These are phyloP conservation scores for Brachionus calyciflorus DNA, from an alignment of 1,140 invertebrate genomes.

Conservation along the genomic window DNA sequence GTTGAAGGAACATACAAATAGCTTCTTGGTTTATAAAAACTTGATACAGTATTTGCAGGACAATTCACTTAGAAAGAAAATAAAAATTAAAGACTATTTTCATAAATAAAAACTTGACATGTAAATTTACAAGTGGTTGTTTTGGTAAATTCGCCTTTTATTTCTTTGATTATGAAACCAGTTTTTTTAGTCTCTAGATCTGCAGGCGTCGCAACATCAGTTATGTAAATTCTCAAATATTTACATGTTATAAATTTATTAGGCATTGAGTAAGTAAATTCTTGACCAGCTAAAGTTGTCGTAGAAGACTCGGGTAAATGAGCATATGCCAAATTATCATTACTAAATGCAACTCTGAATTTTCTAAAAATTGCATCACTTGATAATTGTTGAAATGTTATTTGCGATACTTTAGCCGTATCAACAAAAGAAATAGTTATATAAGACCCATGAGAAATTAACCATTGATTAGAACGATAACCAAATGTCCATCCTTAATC, in stretches of 20 bases:
- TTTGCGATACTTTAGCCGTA: neutral
- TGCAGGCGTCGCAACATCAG: neutral
- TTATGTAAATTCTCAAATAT: slow-evolving; percentile 39
- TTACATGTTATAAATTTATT: neutral
- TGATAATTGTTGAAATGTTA: neutral
- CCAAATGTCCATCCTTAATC: slow-evolving; percentile 21
- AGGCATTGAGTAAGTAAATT: neutral
- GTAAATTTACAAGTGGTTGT: neutral
- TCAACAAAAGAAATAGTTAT: slow-evolving; percentile 20
- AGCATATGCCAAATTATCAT: slow-evolving; percentile 18
- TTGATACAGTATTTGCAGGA: neutral
- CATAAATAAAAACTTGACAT: neutral
- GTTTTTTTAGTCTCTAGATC: slow-evolving; percentile 26
- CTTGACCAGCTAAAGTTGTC: neutral
- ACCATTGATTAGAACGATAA: slow-evolving; percentile 37
- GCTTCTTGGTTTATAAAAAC: neutral
- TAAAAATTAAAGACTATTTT: no score
- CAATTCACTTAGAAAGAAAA: neutral
- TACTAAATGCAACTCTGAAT: neutral
- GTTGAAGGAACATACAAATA: neutral
- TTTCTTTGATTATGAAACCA: slow-evolving; percentile 19
- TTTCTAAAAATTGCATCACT: neutral
- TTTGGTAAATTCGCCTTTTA: neutral
- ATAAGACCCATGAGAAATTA: neutral
- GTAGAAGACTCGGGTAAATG: slow-evolving; percentile 4